Conservation (phyloP, 2,888 invertebrate species). For the Agriopis marginaria region DNA sequence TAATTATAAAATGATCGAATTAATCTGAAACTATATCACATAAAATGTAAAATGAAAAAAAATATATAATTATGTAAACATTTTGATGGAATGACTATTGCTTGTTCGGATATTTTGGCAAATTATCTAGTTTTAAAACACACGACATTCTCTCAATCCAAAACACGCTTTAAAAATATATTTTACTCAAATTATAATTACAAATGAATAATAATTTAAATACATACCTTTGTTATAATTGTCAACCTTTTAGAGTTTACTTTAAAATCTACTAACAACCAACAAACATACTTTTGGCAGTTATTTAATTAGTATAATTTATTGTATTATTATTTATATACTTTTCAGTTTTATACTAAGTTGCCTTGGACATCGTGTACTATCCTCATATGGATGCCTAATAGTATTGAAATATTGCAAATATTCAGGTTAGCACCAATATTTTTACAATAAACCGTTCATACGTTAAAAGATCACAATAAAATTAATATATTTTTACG, state of each 20-base stretch:
- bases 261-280: conserved; percentile 49
- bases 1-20: conserved; percentile 16
- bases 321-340: conserved; percentile 42
- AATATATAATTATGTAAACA: conserved; percentile 13
- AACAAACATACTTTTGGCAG: conserved; percentile 50
- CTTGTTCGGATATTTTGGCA: conserved; percentile 45
- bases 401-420: conserved; percentile 16
- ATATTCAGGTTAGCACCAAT: conserved; percentile 24
- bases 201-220: conserved; percentile 50
- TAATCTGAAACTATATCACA: conserved; percentile 19
- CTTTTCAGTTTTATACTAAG: conserved; percentile 36
- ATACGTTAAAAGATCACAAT: not conserved
- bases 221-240: conserved; percentile 49
- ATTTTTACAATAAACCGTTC: conserved; percentile 2
- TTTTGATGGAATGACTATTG: conserved; percentile 68
- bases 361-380: conserved; percentile 50
- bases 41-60: conserved; percentile 25
- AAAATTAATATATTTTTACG: not conserved
- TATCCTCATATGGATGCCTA: not conserved
- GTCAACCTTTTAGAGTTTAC: conserved; percentile 49
- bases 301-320: conserved; percentile 41
- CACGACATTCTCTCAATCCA: conserved; percentile 40
- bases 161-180: conserved; percentile 46
- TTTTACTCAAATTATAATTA: conserved; percentile 46
- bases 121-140: conserved; percentile 25